A percentile compares a stretch with the other conserved stretches of the same genome.
phyloP scores from a whole-genome alignment of 2,888 invertebrate genomes.

The Agonum fuliginosum region DNA sequence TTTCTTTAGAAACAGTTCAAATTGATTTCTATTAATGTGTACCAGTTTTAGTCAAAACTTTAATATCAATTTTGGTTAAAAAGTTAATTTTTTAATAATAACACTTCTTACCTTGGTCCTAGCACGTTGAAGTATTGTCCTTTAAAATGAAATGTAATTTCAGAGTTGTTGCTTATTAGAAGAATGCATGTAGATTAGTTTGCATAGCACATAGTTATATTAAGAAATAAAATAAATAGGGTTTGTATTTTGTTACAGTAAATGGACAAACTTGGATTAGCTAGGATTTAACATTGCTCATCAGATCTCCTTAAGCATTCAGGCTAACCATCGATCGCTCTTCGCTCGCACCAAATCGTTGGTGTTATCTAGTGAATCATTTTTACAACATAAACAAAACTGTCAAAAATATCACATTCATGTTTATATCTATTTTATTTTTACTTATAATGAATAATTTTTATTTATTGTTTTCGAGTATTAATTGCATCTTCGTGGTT shows the following conservation, averaged over 20 bases:
- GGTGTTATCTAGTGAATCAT: conserved; percentile 33
- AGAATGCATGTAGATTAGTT: too few species aligned
- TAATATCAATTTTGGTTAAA: too few species aligned
- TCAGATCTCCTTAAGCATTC: conserved; percentile 30
- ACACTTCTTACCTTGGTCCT: too few species aligned
- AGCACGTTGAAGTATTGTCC: too few species aligned
- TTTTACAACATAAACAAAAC: conserved; percentile 16
- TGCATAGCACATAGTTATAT: neutral
- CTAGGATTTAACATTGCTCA: conserved; percentile 24
- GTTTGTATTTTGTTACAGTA: neutral
- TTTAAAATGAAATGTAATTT: too few species aligned
- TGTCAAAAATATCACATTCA: conserved; percentile 3
- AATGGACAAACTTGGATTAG: conserved; percentile 32
- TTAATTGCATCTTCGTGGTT: conserved; percentile 35
- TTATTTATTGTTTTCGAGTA: conserved; percentile 46
- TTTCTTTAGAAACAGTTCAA: too few species aligned
- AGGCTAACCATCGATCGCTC: too few species aligned
- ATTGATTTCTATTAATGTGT: too few species aligned
- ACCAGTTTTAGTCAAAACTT: too few species aligned
- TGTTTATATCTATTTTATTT: conserved; percentile 38
- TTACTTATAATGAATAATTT: neutral
- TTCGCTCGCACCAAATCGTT: conserved; percentile 5
- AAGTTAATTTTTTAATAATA: too few species aligned
- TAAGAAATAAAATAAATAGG: neutral
- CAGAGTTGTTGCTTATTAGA: too few species aligned